Conservation (phyloP, 2,888 invertebrate genomes). For the Andrena camellia region DNA sequence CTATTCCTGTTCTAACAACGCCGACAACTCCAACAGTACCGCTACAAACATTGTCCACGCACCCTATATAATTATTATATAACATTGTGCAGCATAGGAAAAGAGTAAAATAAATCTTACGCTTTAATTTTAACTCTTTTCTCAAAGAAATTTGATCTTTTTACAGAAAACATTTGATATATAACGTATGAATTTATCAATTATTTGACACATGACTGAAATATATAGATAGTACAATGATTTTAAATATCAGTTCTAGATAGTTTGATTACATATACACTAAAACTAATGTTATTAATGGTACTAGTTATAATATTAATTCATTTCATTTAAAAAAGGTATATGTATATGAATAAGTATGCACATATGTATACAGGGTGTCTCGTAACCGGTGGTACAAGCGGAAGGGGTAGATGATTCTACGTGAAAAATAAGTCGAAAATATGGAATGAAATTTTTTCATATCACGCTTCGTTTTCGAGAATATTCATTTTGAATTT, state of each 20-base stretch:
- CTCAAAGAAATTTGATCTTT: constrained; percentile 44
- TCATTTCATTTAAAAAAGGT: constrained; percentile 24
- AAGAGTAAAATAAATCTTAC: constrained; percentile 34
- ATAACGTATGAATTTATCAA: constrained; percentile 34
- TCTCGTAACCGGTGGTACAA: too few relatives aligned
- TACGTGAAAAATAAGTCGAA: too few relatives aligned
- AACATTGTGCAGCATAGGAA: constrained; percentile 6
- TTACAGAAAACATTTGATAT: constrained; percentile 33
- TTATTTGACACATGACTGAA: constrained; percentile 13
- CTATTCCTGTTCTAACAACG: constrained; percentile 76
- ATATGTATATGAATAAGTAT: constrained; percentile 18
- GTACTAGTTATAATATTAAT: constrained; percentile 28
- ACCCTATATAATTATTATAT: constrained; percentile 67
- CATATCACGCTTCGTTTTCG: too few relatives aligned
- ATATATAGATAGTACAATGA: constrained; percentile 10
- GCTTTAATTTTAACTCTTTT: constrained; percentile 45
- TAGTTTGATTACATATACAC: constrained; percentile 21
- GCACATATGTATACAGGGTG: not conserved
- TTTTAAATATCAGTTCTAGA: constrained; percentile 14
- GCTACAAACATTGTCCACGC: constrained; percentile 67
- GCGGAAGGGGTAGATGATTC: too few relatives aligned
- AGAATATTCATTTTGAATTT: too few relatives aligned
- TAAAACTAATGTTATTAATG: constrained; percentile 29
- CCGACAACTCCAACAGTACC: constrained; percentile 76
- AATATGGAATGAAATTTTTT: too few relatives aligned